phyloP scores from a whole-genome alignment of 1,140 invertebrate species.

The Cherax destructor region DNA sequence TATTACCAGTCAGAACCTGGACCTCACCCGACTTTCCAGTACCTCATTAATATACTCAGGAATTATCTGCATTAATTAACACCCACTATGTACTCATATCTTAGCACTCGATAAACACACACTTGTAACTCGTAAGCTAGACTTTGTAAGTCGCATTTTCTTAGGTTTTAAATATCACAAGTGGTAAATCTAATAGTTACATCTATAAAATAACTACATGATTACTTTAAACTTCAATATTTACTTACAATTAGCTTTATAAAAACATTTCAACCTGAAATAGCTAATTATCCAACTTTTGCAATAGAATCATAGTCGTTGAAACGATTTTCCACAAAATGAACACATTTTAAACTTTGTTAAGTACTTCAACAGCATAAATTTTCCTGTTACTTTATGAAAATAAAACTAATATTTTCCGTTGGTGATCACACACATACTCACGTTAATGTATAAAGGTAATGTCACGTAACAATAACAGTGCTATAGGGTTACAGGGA shows the following conservation, averaged over 20 bases:
- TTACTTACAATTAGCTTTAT: not conserved
- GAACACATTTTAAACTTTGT: not conserved
- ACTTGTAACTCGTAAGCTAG: no score
- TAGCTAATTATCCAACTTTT: not conserved
- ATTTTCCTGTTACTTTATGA: not conserved
- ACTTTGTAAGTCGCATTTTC: no score
- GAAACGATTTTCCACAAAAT: not conserved
- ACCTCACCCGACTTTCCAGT: no score
- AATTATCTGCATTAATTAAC: not conserved
- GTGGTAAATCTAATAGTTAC: not conserved
- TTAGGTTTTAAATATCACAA: no score
- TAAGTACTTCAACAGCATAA: not conserved
- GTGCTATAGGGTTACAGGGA: not conserved
- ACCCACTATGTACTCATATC: no score
- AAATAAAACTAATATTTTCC: not conserved
- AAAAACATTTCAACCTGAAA: not conserved
- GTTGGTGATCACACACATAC: not conserved
- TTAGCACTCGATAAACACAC: not conserved
- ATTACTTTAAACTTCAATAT: conserved; percentile 23
- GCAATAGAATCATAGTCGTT: no score
- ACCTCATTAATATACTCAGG: no score
- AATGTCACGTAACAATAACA: not conserved
- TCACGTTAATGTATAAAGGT: not conserved
- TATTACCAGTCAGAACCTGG: no score
- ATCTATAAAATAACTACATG: not conserved